These are phyloP conservation scores for Muntiacus reevesi DNA, from an alignment of 2,113 vertebrate genomes.

Conservation along the genomic window DNA sequence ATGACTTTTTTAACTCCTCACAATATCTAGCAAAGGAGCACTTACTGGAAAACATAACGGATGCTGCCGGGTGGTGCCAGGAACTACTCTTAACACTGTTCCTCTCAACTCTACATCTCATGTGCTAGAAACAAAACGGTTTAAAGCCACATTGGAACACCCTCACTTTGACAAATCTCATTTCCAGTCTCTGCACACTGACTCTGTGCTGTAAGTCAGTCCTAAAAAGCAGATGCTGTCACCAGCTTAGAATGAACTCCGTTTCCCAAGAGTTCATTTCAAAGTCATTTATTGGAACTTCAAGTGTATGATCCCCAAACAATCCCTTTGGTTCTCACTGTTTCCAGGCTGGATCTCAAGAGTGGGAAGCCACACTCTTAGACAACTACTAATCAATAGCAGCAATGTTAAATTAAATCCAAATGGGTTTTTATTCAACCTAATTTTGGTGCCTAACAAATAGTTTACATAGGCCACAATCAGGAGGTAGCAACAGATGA, in stretches of 20 bases:
- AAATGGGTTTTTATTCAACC: neutral
- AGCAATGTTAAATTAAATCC: neutral
- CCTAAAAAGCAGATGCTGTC: neutral
- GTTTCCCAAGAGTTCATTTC: neutral
- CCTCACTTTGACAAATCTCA: neutral
- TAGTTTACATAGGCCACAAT: neutral
- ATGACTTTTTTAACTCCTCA: neutral
- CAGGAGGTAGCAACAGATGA: neutral
- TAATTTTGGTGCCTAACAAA: neutral
- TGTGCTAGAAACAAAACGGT: neutral
- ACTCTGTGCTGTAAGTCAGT: neutral
- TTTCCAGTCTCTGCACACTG: neutral
- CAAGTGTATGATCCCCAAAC: neutral
- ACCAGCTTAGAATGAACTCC: neutral
- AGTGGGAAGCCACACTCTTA: neutral
- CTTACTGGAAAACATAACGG: neutral
- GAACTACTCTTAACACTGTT: neutral
- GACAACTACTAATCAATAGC: neutral
- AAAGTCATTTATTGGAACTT: neutral
- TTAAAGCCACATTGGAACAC: neutral
- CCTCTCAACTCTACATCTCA: neutral
- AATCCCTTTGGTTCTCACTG: neutral
- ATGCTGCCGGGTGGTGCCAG: neutral
- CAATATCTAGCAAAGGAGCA: neutral
- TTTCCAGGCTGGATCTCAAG: neutral